Evolutionary conservation across 2,888 invertebrate species (phyloP).

Genomic region (Conops quadrifasciatus): DNA sequence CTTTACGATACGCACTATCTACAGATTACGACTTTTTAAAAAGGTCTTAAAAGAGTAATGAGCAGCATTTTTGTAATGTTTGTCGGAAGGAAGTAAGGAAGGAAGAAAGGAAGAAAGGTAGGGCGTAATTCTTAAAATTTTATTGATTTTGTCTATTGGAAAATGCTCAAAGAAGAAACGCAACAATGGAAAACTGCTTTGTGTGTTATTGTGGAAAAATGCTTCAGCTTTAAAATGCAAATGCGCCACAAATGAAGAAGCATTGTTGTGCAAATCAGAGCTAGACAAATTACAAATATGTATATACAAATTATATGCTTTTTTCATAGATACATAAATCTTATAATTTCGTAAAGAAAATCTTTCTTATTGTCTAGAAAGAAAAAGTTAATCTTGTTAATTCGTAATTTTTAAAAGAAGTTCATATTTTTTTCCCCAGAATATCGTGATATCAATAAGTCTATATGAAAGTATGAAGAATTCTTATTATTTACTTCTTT

Average conservation of each 20-base stretch:
- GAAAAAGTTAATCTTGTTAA: too few species aligned
- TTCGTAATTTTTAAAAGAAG: too few species aligned
- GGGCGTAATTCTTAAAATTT: constrained; percentile 9
- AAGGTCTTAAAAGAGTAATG: background rate
- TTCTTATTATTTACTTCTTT: too few species aligned
- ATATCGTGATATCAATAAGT: too few species aligned
- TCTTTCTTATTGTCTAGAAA: too few species aligned
- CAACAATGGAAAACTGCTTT: background rate
- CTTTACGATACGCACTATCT: background rate
- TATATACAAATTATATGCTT: too few species aligned
- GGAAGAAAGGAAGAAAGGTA: background rate
- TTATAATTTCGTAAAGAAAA: too few species aligned
- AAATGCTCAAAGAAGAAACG: background rate
- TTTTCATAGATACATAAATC: too few species aligned
- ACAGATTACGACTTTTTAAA: constrained; percentile 8
- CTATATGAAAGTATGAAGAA: too few species aligned
- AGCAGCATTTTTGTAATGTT: constrained; percentile 1
- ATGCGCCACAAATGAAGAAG: constrained; percentile 15
- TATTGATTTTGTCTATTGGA: constrained; percentile 2
- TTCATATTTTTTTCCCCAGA: too few species aligned
- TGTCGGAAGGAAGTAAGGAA: background rate
- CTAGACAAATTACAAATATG: constrained; percentile 13
- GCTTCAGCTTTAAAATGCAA: constrained; percentile 14
- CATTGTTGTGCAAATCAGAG: constrained; percentile 20
- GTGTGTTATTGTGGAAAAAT: background rate